A percentile compares a stretch with the other conserved stretches of the same genome.
phyloP scores from a whole-genome alignment of 2,113 vertebrate species.

The Barnardius zonarius region DNA sequence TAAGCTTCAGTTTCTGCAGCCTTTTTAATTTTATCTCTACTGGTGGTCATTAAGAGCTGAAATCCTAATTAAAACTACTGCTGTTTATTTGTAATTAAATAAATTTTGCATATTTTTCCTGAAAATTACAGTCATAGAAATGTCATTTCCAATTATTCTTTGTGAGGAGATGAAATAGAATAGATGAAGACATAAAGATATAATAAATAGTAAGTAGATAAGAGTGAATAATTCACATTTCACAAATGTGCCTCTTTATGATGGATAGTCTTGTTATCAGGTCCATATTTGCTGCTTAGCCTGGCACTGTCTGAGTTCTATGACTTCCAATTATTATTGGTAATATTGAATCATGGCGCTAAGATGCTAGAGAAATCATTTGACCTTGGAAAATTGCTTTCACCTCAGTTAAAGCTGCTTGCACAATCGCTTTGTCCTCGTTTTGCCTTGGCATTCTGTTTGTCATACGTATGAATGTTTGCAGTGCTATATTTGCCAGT shows the following conservation, averaged over 20 bases:
- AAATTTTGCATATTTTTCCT: not conserved
- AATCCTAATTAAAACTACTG: not conserved
- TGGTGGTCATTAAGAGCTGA: not conserved
- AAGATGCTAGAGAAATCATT: not conserved
- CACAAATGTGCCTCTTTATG: not conserved
- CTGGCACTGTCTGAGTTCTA: not conserved
- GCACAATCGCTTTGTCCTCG: not conserved
- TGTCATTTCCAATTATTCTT: not conserved
- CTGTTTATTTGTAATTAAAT: slow-evolving; percentile 4
- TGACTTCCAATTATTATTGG: not conserved
- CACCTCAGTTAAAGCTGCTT: not conserved
- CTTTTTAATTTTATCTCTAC: not conserved
- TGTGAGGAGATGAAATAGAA: not conserved
- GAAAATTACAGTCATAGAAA: not conserved
- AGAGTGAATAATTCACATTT: slow-evolving; percentile 6
- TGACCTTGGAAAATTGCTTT: not conserved
- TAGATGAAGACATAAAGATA: slow-evolving; percentile 3
- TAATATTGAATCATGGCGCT: not conserved
- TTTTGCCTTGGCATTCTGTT: not conserved
- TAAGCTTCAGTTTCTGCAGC: not conserved
- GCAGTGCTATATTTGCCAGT: not conserved
- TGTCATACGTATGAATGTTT: not conserved
- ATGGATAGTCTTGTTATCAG: not conserved
- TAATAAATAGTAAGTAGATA: slow-evolving; percentile 1
- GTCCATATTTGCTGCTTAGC: not conserved